Base-by-base conservation (phyloP, 2,113 vertebrate species). In the Epinephelus fuscoguttatus region DNA sequence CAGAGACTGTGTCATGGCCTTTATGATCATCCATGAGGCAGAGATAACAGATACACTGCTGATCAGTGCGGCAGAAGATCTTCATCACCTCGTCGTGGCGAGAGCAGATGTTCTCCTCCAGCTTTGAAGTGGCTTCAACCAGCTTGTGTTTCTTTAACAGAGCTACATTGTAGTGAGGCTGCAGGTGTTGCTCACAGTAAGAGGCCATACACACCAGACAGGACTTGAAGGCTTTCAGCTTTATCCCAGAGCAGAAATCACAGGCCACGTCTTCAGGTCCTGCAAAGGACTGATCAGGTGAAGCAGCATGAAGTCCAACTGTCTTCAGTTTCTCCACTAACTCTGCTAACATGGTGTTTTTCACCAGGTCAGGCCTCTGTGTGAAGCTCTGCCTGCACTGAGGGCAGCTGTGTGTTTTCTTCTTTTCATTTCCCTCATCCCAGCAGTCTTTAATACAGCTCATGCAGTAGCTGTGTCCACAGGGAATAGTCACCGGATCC, bases 41-140 rank as follows among this genome's bases (percentile, higher is more conserved):
- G 0, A 71, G 59, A 60, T 18, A 66, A 45, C 83, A 85, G 53
- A 85, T 60, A 4, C 40, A 50, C 53, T 2, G 4, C 0, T 80
- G 66, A 66, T 85, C 77, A 33, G 77, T 80, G 66, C 15, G 0
- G 0, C 84, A 82, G 75, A 82, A 82, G 5, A 87, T 87, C 76
- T 80, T 77, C 67, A 84, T 87, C 37, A 77, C 72, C 33, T 84
- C 62, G 2, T 84, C 30, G 1, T 88, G 81, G 1, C 0, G 52
- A 81, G 61, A 1, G 1, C 85, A 87, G 71, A 80, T n/a, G 60
- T 71, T 80, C 0, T 80, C 60, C 66, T 71, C 47, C 2, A 87
- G 61, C 7, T 59, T 64, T 2, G 8, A 59, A 27, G 68, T 70
- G 42, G 42, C 55, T 0, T 73, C 0, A 23, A 77, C 23, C 25